Conservation (phyloP, 1,140 invertebrate genomes). For the Lasioglossum baleicum region DNA sequence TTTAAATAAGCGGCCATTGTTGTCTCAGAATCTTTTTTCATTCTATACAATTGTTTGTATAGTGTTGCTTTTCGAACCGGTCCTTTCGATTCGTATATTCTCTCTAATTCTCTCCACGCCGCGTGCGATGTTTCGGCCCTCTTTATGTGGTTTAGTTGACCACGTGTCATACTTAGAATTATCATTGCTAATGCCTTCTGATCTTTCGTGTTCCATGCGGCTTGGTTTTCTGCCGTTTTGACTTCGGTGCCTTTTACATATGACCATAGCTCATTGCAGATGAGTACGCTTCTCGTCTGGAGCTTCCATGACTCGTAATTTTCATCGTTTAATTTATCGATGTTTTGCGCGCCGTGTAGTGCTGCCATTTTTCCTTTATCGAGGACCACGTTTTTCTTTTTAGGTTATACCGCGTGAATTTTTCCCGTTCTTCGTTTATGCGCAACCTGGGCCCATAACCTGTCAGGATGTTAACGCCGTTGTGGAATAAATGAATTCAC, state of each 20-base stretch:
- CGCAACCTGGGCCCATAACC: no score
- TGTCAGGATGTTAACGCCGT: no score
- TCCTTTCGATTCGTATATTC: slow-evolving; percentile 1
- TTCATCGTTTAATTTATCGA: neutral
- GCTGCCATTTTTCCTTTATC: no score
- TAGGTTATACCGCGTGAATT: no score
- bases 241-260: neutral
- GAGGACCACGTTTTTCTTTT: no score
- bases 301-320: slow-evolving; percentile 12
- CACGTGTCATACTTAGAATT: neutral
- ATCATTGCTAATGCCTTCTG: neutral
- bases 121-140: neutral
- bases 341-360: no score
- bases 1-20: neutral
- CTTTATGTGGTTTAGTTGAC: slow-evolving; percentile 1
- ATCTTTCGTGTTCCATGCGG: neutral
- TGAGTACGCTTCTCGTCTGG: neutral
- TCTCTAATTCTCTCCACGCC: neutral
- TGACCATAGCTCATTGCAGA: neutral
- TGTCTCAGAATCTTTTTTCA: neutral
- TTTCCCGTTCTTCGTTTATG: no score
- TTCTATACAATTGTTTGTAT: neutral
- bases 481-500: no score
- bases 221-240: neutral
- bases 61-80: neutral